Evolutionary conservation across 2,888 invertebrate genomes (phyloP), one percentile per base, ranked within the genome.

Genomic region (Eustalomyia histrio): DNA sequence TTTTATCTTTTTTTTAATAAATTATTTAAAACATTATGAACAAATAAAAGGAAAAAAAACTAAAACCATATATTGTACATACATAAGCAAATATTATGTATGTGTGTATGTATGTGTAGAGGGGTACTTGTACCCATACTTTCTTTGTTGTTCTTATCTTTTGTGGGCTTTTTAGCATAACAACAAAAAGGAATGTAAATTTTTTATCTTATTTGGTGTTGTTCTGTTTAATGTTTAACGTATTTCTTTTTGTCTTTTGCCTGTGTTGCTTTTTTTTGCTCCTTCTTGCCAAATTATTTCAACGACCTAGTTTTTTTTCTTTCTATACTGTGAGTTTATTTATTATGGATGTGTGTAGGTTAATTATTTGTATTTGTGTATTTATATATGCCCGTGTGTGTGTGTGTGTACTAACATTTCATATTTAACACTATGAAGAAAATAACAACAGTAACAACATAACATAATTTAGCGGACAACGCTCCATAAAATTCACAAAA

Each of bases 401-500:
- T 35, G 2, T 35, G 1, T 12, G 39, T 39, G 39, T 39, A 12
- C 12, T 39, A n/a, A n/a, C n/a, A 39, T 39, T 39, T 39, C n/a
- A 47, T n/a, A 47, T n/a, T n/a, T 39, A 47, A 47, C 16, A 57
- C 14, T 21, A 55, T 21, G 55, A 67, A 39, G 43, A 21, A 10
- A 9, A 17, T 10, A 24, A 55, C 53, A 39, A 63, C 16, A 47
- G 24, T 29, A 55, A 72, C 33, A 61, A 63, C 18, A 17, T 8
- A 5, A 61, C 39, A 55, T 55, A 63, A 57, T 63, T 47, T 73
- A 50, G 60, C 14, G 47, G 14, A 53, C 39, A 73, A 29, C 10
- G 43, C 72, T 55, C 63, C 29, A 64, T 33, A 64, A 57, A 73
- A 57, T 73, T 57, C 55, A 55, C 55, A 50, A 57, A 73, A 61